Conservation (phyloP, 1,140 invertebrate species). For the Papilio glaucus region DNA sequence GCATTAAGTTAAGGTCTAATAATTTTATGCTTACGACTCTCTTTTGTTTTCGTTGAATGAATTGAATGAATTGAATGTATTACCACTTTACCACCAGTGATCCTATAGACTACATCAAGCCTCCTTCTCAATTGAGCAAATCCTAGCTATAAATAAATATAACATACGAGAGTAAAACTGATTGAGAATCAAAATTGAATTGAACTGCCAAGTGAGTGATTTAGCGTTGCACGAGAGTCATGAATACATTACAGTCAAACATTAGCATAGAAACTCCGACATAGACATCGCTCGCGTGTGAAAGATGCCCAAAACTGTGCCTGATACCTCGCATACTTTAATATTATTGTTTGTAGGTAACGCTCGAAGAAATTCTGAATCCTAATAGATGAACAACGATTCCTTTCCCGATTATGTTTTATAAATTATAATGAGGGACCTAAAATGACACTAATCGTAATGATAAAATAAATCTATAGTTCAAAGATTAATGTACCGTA, state of each 20-base stretch:
- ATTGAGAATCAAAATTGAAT: not conserved
- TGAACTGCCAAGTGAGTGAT: not conserved
- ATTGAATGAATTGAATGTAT: too few relatives aligned
- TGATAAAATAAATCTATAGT: too few relatives aligned
- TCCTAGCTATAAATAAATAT: not conserved
- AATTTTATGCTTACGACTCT: not conserved
- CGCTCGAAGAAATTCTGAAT: not conserved
- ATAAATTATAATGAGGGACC: not conserved
- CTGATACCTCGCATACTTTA: slow-evolving; percentile 5
- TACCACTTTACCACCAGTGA: too few relatives aligned
- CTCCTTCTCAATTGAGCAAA: too few relatives aligned
- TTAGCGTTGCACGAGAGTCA: slow-evolving; percentile 33
- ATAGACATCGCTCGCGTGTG: slow-evolving; percentile 44
- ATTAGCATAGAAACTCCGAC: slow-evolving; percentile 63
- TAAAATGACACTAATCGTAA: too few relatives aligned
- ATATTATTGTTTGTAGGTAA: not conserved
- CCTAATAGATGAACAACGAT: not conserved
- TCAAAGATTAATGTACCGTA: too few relatives aligned
- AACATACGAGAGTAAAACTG: not conserved
- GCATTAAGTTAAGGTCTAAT: slow-evolving; percentile 11
- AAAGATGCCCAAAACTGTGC: slow-evolving; percentile 44
- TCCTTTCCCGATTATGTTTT: not conserved
- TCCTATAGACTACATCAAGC: not conserved
- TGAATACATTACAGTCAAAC: slow-evolving; percentile 58
- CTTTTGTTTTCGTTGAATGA: not conserved